Percentiles rank a stretch among this genome's conserved stretches.
Conservation (phyloP, 92 coral and sea anemone genomes). For the Blastomussa wellsi region DNA sequence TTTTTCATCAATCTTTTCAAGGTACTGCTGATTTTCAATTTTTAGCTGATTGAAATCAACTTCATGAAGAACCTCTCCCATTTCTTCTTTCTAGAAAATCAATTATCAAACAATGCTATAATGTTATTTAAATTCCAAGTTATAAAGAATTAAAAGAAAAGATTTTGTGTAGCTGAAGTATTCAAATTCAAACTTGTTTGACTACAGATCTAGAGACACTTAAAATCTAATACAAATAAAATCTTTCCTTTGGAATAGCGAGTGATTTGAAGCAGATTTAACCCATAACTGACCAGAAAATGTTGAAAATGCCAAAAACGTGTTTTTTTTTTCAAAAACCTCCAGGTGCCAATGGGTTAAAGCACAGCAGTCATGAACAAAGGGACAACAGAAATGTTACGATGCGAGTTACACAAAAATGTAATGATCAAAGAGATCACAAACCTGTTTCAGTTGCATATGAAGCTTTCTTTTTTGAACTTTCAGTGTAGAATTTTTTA, state of each 20-base stretch:
- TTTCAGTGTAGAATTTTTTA: slow-evolving; percentile 92
- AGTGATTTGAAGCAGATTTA: too few species aligned
- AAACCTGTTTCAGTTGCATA: slow-evolving; percentile 96
- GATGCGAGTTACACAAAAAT: too few species aligned
- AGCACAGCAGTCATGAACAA: too few species aligned
- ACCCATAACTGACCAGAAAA: too few species aligned
- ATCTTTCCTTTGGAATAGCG: too few species aligned
- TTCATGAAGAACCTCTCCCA: slow-evolving; percentile 99
- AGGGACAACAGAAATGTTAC: too few species aligned
- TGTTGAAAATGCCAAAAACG: too few species aligned
- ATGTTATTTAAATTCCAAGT: not conserved
- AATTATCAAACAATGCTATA: not conserved
- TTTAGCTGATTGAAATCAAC: slow-evolving; percentile 98
- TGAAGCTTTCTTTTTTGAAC: slow-evolving; percentile 96
- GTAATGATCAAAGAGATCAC: not conserved
- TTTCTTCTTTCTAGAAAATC: slow-evolving; percentile 90
- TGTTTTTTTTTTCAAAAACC: too few species aligned
- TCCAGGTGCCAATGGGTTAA: too few species aligned
- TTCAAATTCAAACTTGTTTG: not conserved
- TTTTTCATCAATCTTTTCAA: slow-evolving; percentile 98
- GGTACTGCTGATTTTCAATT: slow-evolving; percentile 97
- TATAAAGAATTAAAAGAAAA: not conserved
- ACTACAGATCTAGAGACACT: not conserved
- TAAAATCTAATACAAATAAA: not conserved
- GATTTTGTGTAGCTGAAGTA: not conserved